A percentile compares a stretch with the other conserved stretches of the same genome.
Evolutionary conservation across 2,113 vertebrate species (phyloP).

Genomic region (Neofelis nebulosa): DNA sequence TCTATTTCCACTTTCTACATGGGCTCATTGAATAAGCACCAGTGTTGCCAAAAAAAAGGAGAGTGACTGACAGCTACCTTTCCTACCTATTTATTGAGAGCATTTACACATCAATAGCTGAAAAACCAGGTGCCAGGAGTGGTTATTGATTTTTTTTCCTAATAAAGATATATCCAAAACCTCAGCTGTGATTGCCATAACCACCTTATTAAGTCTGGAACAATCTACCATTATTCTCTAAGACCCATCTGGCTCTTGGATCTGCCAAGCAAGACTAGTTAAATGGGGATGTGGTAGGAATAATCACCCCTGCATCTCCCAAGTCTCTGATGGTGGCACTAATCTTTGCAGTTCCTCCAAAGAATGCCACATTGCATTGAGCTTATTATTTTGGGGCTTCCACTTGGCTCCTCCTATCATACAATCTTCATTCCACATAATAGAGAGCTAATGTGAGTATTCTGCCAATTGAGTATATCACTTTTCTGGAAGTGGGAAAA

Average conservation of each 20-base stretch:
- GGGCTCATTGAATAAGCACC: neutral
- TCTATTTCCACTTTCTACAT: neutral
- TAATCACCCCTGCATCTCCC: neutral
- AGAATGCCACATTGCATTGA: neutral
- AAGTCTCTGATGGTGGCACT: neutral
- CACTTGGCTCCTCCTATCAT: neutral
- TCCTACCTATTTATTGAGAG: neutral
- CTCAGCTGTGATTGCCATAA: conserved; percentile 34
- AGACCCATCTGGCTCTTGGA: conserved; percentile 58
- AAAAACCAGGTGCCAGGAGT: neutral
- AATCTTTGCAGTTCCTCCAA: neutral
- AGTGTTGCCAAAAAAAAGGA: neutral
- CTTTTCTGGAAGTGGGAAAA: neutral
- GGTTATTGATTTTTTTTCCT: conserved; percentile 27
- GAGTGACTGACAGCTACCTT: neutral
- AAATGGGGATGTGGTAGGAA: neutral
- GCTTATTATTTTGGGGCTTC: neutral
- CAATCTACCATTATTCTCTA: conserved; percentile 13
- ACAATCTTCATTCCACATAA: neutral
- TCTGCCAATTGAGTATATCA: neutral
- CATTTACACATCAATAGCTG: conserved; percentile 6
- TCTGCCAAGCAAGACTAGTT: conserved; percentile 33
- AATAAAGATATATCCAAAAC: neutral
- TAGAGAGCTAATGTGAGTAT: neutral
- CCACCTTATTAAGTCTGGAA: conserved; percentile 24